Evolutionary conservation across 2,797 vertebrate species (phyloP).

Genomic region (Loriculus beryllinus): DNA sequence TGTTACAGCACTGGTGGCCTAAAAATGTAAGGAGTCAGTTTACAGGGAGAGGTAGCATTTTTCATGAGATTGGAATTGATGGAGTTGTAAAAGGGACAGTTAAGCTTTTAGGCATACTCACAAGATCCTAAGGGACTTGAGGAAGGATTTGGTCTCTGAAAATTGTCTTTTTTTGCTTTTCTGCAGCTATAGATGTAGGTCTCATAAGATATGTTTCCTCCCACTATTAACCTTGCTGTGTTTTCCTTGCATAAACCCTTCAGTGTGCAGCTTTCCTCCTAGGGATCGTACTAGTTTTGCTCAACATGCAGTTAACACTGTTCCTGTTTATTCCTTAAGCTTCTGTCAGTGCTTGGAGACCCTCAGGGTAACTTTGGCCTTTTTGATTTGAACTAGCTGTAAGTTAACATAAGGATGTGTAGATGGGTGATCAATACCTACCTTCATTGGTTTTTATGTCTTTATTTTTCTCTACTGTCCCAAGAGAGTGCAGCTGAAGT

Average conservation of each 20-base stretch:
- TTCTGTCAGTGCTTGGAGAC: background rate
- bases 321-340: background rate
- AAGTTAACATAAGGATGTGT: background rate
- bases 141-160: background rate
- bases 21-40: background rate
- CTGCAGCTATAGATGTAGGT: background rate
- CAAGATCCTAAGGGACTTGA: background rate
- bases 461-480: conserved; percentile 12
- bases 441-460: background rate
- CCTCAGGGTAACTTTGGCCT: background rate
- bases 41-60: background rate
- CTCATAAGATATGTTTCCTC: background rate
- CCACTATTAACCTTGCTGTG: background rate
- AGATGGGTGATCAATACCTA: background rate
- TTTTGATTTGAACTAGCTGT: background rate
- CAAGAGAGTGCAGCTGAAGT: background rate
- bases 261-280: background rate
- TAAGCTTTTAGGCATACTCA: background rate
- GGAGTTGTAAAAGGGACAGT: background rate
- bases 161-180: background rate
- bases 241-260: background rate
- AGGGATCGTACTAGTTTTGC: background rate
- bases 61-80: background rate
- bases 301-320: background rate
- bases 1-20: background rate